Percentiles rank a stretch among this genome's conserved stretches.
These are phyloP conservation scores for Cichladusa arquata DNA, from an alignment of 2,113 vertebrate genomes.

Conservation along the genomic window DNA sequence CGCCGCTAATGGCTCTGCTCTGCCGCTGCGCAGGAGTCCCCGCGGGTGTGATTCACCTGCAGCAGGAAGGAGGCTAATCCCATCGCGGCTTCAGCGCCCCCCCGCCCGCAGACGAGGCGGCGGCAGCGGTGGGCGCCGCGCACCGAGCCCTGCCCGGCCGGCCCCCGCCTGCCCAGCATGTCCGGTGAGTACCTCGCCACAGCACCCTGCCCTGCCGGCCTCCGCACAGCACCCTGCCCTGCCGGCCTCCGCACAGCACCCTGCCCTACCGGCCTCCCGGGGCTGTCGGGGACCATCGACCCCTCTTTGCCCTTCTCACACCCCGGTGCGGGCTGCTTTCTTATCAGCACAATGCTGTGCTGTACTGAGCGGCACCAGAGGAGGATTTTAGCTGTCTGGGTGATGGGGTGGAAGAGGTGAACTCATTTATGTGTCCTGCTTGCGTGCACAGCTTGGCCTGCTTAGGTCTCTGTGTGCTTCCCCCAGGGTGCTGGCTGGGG, in stretches of 20 bases:
- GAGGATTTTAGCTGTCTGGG: not conserved
- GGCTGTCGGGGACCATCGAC: rapidly evolving
- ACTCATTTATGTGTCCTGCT: not conserved
- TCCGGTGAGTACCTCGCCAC: conserved; percentile 28
- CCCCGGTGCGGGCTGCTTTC: rapidly evolving
- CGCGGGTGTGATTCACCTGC: not conserved
- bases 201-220: no score
- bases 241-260: not conserved
- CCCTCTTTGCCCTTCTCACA: not conserved
- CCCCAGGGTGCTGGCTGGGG: not conserved
- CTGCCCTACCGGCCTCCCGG: rapidly evolving
- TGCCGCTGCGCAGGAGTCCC: not conserved
- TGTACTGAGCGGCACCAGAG: not conserved
- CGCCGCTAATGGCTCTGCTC: not conserved
- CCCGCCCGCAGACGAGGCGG: not conserved
- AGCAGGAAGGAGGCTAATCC: conserved; percentile 24
- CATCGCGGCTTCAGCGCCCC: not conserved
- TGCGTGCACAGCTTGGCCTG: not conserved
- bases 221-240: rapidly evolving
- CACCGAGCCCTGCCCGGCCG: not conserved
- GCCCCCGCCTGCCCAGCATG: conserved; percentile 7
- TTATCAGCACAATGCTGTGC: not conserved
- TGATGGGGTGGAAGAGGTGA: not conserved
- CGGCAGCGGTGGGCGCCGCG: not conserved
- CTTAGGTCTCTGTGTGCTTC: rapidly evolving